Conservation (phyloP, 2,888 invertebrate genomes). For the Pollenia labialis region DNA sequence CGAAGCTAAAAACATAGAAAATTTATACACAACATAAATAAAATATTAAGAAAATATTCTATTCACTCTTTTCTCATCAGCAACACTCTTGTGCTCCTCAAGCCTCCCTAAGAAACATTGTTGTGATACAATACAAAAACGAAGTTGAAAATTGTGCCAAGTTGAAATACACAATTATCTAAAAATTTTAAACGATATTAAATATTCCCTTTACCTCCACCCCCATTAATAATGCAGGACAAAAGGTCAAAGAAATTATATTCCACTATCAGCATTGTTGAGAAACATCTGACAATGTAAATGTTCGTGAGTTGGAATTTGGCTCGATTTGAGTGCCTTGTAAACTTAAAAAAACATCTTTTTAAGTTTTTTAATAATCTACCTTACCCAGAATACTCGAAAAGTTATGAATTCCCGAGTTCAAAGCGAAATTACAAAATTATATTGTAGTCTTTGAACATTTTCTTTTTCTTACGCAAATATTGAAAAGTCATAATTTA, state of each 20-base stretch:
- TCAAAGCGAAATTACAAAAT: too few relatives aligned
- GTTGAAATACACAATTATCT: slow-evolving; percentile 33
- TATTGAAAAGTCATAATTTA: too few relatives aligned
- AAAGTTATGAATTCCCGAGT: too few relatives aligned
- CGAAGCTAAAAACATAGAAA: slow-evolving; percentile 41
- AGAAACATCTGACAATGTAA: background rate
- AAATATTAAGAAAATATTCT: slow-evolving; percentile 2
- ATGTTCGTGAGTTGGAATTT: too few relatives aligned
- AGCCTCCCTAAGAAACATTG: slow-evolving; percentile 22
- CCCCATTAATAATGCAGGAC: background rate
- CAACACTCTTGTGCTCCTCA: background rate
- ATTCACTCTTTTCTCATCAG: background rate
- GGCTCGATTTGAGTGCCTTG: too few relatives aligned
- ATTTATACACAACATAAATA: slow-evolving; percentile 32
- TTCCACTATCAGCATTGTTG: slow-evolving; percentile 36
- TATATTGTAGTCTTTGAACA: too few relatives aligned
- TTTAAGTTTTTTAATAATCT: too few relatives aligned
- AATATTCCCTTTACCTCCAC: background rate
- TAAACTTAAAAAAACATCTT: too few relatives aligned
- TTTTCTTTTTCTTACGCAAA: too few relatives aligned
- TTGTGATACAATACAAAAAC: slow-evolving; percentile 2
- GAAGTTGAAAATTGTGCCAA: slow-evolving; percentile 48
- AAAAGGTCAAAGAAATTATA: slow-evolving; percentile 1
- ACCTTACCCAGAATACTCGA: too few relatives aligned
- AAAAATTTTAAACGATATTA: slow-evolving; percentile 19